Percentiles rank a stretch among this genome's conserved stretches.
Evolutionary conservation across 2,797 vertebrate genomes (phyloP).

Genomic region (Clarias fuscus): DNA sequence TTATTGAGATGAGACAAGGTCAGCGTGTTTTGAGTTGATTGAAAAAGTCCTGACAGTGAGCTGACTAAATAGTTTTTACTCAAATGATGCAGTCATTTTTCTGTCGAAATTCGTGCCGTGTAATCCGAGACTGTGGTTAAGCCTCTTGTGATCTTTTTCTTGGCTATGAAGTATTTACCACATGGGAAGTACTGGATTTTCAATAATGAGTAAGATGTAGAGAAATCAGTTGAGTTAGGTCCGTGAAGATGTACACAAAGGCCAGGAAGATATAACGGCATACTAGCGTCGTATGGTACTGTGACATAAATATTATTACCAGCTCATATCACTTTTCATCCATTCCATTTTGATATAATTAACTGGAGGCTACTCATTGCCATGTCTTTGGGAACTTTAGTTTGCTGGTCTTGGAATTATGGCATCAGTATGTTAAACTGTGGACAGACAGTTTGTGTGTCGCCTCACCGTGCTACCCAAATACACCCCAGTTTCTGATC

Average conservation of each 20-base stretch:
- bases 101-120: neutral
- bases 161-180: neutral
- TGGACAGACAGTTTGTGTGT: neutral
- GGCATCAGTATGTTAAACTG: no score
- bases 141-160: neutral
- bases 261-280: neutral
- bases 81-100: neutral
- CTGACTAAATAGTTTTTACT: neutral
- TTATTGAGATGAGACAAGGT: conserved; percentile 23
- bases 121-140: neutral
- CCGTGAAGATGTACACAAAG: no score
- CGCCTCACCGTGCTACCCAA: neutral
- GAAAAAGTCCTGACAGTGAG: neutral
- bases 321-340: neutral
- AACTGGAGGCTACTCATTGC: neutral
- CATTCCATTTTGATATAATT: neutral
- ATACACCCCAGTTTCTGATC: neutral
- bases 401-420: no score
- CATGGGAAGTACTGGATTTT: neutral
- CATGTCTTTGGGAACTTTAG: neutral
- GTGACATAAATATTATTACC: neutral
- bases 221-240: neutral
- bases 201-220: neutral
- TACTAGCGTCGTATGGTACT: neutral
- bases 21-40: conserved; percentile 2